phyloP scores from a whole-genome alignment of 1,140 invertebrate genomes.

The Drosophila murphyi region DNA sequence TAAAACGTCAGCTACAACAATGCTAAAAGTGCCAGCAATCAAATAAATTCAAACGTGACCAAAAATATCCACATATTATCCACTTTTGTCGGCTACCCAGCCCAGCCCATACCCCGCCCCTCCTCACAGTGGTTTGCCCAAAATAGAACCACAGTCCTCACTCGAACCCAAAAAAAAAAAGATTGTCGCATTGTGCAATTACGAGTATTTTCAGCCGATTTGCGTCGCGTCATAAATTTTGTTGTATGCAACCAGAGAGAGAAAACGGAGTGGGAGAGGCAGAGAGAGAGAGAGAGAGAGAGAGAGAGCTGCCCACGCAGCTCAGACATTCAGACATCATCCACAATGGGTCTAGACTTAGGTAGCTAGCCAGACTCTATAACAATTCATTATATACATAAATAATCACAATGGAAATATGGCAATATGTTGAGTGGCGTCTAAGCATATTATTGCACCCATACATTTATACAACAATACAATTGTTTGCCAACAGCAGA shows the following conservation, averaged over 20 bases:
- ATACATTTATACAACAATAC: too few relatives aligned
- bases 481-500: too few relatives aligned
- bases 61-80: slow-evolving; percentile 83
- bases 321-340: slow-evolving; percentile 71
- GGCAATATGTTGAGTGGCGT: slow-evolving; percentile 27
- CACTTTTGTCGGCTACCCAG: slow-evolving; percentile 53
- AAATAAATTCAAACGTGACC: slow-evolving; percentile 83
- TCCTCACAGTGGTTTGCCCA: slow-evolving; percentile 25
- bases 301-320: slow-evolving; percentile 26
- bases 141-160: not conserved
- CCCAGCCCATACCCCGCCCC: slow-evolving; percentile 1
- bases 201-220: slow-evolving; percentile 71
- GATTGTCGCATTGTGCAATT: slow-evolving; percentile 39
- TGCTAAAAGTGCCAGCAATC: slow-evolving; percentile 82
- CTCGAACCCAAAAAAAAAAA: not conserved
- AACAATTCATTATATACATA: slow-evolving; percentile 40
- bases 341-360: slow-evolving; percentile 60
- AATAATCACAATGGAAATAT: slow-evolving; percentile 63
- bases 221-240: slow-evolving; percentile 75
- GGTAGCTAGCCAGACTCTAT: slow-evolving; percentile 16
- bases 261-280: not conserved
- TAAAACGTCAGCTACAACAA: slow-evolving; percentile 81
- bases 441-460: slow-evolving; percentile 22
- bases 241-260: slow-evolving; percentile 22
- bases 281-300: slow-evolving; percentile 29